Conservation (phyloP, 2,888 invertebrate genomes). For the Quadroppia sp. region DNA sequence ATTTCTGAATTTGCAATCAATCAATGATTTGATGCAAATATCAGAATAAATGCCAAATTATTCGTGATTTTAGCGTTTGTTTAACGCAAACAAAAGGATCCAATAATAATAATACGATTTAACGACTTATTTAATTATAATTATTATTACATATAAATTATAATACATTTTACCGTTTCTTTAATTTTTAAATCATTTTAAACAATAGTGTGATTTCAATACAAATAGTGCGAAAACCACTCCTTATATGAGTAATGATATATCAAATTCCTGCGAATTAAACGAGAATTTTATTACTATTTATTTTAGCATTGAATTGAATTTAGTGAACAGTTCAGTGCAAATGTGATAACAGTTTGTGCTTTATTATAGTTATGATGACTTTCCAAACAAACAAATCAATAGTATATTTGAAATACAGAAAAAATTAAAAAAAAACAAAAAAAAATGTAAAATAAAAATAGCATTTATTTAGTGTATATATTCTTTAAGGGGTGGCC, state of each 20-base stretch:
- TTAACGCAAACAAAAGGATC: constrained; percentile 25
- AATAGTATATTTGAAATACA: constrained; percentile 27
- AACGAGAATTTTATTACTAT: constrained; percentile 26
- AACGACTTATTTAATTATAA: constrained; percentile 31
- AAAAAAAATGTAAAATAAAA: background rate
- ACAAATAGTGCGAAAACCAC: constrained; percentile 19
- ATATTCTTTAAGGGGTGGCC: constrained; percentile 11
- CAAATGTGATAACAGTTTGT: constrained; percentile 23
- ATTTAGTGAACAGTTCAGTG: background rate
- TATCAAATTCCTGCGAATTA: constrained; percentile 35
- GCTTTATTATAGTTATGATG: constrained; percentile 17
- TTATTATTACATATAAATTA: constrained; percentile 14
- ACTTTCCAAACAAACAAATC: constrained; percentile 37
- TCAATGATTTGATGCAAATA: constrained; percentile 7
- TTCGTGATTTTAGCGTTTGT: constrained; percentile 28
- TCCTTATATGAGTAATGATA: constrained; percentile 7
- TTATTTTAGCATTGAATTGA: constrained; percentile 31
- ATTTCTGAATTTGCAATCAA: constrained; percentile 25
- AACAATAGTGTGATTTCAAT: constrained; percentile 27
- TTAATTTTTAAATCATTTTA: background rate
- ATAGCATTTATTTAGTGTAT: constrained; percentile 34
- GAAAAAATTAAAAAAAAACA: constrained; percentile 3
- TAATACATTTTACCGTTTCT: constrained; percentile 7
- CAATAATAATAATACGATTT: constrained; percentile 30
- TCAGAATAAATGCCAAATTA: constrained; percentile 32